Percentiles rank a stretch among this genome's conserved stretches.
Conservation (phyloP, 2,113 vertebrate genomes). For the Nannobrachium achirus region DNA sequence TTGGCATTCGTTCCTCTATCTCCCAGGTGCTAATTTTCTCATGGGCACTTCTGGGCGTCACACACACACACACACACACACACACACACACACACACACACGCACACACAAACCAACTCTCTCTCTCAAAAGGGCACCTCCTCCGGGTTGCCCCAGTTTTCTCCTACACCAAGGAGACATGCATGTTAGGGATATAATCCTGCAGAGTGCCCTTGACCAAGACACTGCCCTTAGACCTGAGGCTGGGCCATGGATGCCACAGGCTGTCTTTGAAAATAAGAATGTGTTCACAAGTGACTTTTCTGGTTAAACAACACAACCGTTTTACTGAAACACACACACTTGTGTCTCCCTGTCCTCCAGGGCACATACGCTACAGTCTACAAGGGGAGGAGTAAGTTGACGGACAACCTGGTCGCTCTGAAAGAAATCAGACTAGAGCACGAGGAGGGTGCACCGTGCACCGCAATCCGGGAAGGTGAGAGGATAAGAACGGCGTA, state of each 20-base stretch:
- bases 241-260: too few relatives aligned
- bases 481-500: background rate
- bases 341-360: background rate
- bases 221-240: background rate
- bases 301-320: too few relatives aligned
- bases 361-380: conserved; percentile 96
- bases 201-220: background rate
- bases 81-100: background rate
- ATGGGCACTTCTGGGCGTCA: conserved; percentile 15
- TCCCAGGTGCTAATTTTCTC: conserved; percentile 35
- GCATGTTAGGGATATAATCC: background rate
- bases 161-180: too few relatives aligned
- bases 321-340: too few relatives aligned
- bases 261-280: too few relatives aligned
- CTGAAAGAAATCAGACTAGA: conserved; percentile 95
- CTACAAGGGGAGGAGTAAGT: conserved; percentile 94
- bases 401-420: conserved; percentile 95
- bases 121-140: background rate
- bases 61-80: background rate
- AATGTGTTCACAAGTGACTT: too few relatives aligned
- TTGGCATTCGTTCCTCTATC: background rate
- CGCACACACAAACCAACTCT: background rate
- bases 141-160: too few relatives aligned
- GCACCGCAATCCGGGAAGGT: conserved; percentile 97
- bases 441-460: conserved; percentile 94